phyloP scores from a whole-genome alignment of 2,888 invertebrate species.

The Hydrotaea cyrtoneurina region DNA sequence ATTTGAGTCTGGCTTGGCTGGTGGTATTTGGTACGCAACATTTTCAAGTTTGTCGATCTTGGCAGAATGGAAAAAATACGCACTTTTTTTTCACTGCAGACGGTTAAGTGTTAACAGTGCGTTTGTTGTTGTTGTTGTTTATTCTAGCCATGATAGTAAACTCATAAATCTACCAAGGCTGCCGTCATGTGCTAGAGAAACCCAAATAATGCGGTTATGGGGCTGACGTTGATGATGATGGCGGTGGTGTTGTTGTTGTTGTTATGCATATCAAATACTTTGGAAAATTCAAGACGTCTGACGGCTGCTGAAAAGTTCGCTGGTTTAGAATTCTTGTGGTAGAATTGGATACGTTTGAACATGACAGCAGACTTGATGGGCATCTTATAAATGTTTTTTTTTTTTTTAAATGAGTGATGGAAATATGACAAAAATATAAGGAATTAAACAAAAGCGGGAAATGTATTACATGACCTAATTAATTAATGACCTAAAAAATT shows the following conservation, averaged over 20 bases:
- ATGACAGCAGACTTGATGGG: too few species aligned
- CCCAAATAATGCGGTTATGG: conserved; percentile 20
- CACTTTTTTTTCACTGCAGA: not conserved
- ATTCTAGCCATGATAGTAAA: not conserved
- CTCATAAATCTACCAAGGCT: conserved; percentile 2
- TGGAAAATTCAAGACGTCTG: not conserved
- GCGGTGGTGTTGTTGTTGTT: not conserved
- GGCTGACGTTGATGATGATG: not conserved
- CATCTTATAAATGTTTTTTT: too few species aligned
- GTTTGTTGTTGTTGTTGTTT: not conserved
- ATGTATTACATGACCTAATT: too few species aligned
- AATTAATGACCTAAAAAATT: too few species aligned
- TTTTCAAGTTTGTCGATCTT: not conserved
- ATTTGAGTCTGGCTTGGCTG: not conserved
- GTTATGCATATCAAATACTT: conserved; percentile 6
- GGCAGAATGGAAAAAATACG: not conserved
- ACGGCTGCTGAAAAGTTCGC: not conserved
- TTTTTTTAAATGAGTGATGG: too few species aligned
- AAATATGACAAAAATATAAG: too few species aligned
- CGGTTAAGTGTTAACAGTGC: not conserved
- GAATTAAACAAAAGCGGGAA: too few species aligned
- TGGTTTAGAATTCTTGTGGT: not conserved
- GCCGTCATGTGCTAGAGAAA: not conserved
- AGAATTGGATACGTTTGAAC: not conserved
- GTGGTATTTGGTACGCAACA: not conserved